Evolutionary conservation across 2,113 vertebrate species (phyloP).

Genomic region (Sinocyclocheilus anshuiensis): DNA sequence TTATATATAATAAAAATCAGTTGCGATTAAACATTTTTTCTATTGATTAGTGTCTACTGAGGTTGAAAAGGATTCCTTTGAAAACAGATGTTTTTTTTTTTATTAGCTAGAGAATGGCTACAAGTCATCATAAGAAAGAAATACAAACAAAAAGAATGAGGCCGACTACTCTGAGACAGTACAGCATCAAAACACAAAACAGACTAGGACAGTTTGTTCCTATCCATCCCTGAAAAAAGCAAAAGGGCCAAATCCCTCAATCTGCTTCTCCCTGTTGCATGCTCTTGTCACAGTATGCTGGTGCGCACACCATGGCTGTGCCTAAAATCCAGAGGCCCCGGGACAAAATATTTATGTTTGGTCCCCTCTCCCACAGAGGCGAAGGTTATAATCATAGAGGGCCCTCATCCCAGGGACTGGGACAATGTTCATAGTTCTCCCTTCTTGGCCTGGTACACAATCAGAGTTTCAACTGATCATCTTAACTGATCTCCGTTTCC

Average conservation of each 20-base stretch:
- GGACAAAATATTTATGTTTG: background rate
- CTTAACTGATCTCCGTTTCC: slow-evolving; percentile 54
- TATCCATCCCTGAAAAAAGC: background rate
- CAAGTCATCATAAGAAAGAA: background rate
- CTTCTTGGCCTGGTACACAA: background rate
- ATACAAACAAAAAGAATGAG: slow-evolving; percentile 5
- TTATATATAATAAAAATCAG: background rate
- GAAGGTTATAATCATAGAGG: background rate
- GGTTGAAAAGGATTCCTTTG: background rate
- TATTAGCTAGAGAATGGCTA: background rate
- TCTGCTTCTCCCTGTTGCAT: slow-evolving; percentile 37
- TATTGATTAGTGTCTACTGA: background rate
- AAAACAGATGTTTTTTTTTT: background rate
- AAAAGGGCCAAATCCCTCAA: slow-evolving; percentile 20
- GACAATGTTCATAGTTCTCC: background rate
- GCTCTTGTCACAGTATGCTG: slow-evolving; percentile 65
- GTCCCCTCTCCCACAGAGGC: background rate
- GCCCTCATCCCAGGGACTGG: background rate
- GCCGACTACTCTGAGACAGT: background rate
- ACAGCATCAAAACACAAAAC: background rate
- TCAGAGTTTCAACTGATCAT: slow-evolving; percentile 46
- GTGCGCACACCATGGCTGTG: slow-evolving; percentile 54
- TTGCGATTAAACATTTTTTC: background rate
- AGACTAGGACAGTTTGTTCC: background rate
- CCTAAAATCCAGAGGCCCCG: background rate